Base-by-base conservation (phyloP, 2,797 vertebrate genomes). In the Pantherophis vulpinus region DNA sequence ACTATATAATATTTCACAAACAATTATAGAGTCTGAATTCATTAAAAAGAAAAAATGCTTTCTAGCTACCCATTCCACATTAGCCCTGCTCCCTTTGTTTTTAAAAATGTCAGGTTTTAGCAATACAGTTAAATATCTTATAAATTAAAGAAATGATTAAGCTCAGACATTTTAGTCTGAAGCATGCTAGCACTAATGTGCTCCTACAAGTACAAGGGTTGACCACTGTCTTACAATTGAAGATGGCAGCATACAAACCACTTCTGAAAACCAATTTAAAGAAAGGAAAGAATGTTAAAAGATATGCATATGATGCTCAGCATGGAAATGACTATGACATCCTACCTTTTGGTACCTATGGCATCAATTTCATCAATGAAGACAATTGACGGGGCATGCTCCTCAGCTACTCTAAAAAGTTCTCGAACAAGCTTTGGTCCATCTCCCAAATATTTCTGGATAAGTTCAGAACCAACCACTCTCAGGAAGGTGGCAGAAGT, bases 291-390 rank as follows among this genome's bases (percentile, higher is more conserved):
- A 7, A n/a, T 18, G 37, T 29, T 61, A 51, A 47, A 5, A 79
- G 90, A 91, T 2, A 0, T 5, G 13, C 13, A 58, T 51, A 20
- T 16, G 10, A 32, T 86, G 27, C 0, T 0, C 23, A 0, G 47
- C 0, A 14, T 0, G 23, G 37, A 9, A 90, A 90, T 25, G 16
- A 63, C n/a, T 37, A 8, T 5, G 27, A 70, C 42, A 0, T 29
- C 0, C 58, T 97, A 99, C 99, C 99, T 99, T 97, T 99, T 99
- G 0, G 99, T 99, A 4, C 99, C 99, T 32, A 99, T 99, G 95
- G 99, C 99, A 7, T 99, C 99, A 0, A 99, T 99, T 96, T 99
- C 99, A 8, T 99, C 99, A 0, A 99, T 99, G 96, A 99, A 99
- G 96, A 99, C 99, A 2, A 99, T 99, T 13, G 99, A 99, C 0